These are phyloP conservation scores for Cossypha dichroa DNA, from an alignment of 2,797 vertebrate genomes.

Conservation along the genomic window DNA sequence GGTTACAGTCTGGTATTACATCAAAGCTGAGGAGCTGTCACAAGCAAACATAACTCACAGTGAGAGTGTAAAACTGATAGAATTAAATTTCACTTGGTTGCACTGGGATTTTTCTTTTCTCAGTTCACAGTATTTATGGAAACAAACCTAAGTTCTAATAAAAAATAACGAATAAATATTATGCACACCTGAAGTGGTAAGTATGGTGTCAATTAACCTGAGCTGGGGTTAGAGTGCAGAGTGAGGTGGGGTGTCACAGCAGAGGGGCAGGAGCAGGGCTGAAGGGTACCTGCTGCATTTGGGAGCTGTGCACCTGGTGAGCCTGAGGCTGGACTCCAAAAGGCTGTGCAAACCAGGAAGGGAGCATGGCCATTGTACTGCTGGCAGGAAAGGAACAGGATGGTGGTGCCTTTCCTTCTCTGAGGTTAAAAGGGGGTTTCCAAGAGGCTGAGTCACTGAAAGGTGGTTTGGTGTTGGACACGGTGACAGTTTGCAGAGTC, in stretches of 20 bases:
- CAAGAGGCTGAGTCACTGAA: background rate
- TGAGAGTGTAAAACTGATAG: background rate
- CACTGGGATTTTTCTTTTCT: background rate
- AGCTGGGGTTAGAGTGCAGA: background rate
- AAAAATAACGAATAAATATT: background rate
- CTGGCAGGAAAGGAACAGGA: background rate
- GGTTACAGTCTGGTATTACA: background rate
- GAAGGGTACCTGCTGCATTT: background rate
- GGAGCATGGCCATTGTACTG: background rate
- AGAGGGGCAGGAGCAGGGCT: background rate
- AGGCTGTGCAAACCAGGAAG: background rate
- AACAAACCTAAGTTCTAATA: background rate
- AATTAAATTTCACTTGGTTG: background rate
- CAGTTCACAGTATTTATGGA: background rate
- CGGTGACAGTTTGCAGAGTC: accelerated
- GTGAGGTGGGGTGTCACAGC: accelerated
- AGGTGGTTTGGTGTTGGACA: background rate
- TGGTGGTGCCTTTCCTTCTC: background rate
- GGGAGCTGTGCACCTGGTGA: background rate
- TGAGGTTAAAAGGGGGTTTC: background rate
- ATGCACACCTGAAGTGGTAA: background rate
- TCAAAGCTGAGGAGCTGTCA: background rate
- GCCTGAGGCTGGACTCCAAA: background rate
- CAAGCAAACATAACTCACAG: background rate
- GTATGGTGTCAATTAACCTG: background rate